Conservation (phyloP, 2,113 vertebrate species). For the Cardinalis cardinalis region DNA sequence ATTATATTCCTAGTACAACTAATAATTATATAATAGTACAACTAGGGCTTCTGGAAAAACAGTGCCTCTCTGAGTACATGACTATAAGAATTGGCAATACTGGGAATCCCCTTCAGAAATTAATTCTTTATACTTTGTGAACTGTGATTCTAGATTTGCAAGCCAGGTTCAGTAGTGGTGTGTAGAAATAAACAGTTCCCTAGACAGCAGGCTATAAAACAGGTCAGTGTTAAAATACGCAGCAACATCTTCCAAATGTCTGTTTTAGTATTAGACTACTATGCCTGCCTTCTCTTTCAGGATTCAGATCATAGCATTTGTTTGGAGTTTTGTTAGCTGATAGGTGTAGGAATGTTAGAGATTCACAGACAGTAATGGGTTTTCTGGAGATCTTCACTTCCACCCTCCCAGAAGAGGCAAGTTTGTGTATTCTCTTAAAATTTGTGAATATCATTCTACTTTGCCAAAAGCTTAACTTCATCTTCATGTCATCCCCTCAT, state of each 20-base stretch:
- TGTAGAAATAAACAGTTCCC: constrained; percentile 26
- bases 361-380: not conserved
- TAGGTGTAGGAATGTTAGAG: not conserved
- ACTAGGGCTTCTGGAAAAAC: not conserved
- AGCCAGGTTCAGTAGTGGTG: constrained; percentile 33
- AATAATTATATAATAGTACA: not conserved
- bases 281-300: not conserved
- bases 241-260: constrained; percentile 19
- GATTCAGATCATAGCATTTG: not conserved
- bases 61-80: not conserved
- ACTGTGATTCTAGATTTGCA: constrained; percentile 7
- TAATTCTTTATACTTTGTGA: constrained; percentile 2
- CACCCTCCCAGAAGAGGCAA: not conserved
- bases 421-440: not conserved
- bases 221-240: constrained; percentile 50
- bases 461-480: not conserved
- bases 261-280: not conserved
- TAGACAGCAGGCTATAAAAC: constrained; percentile 25
- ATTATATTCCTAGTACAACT: not conserved
- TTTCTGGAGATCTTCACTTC: not conserved
- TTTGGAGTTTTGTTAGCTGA: not conserved
- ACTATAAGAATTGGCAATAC: not conserved
- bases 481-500: not conserved
- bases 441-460: not conserved
- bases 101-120: not conserved